Percentiles rank a stretch among this genome's conserved stretches.
phyloP scores from a whole-genome alignment of 2,888 invertebrate genomes.

The Acrocyrtus sp. region DNA sequence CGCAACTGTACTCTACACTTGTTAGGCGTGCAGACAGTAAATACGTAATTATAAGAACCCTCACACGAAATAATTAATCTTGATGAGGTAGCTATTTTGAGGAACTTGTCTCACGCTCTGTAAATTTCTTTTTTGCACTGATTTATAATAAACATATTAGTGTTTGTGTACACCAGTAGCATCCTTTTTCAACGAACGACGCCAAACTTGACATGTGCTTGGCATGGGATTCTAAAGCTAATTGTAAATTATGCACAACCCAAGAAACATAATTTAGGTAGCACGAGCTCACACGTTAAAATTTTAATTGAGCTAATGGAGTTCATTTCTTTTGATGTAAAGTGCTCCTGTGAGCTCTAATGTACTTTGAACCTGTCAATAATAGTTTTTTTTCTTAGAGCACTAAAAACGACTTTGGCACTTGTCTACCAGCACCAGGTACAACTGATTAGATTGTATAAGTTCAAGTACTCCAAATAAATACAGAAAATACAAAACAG shows the following conservation, averaged over 20 bases:
- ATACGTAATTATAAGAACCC: too few relatives aligned
- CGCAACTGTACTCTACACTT: too few relatives aligned
- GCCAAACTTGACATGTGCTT: slow-evolving; percentile 19
- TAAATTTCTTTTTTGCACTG: slow-evolving; percentile 29
- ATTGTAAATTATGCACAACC: not conserved
- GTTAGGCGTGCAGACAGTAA: too few relatives aligned
- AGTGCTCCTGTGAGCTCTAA: too few relatives aligned
- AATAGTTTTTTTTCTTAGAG: too few relatives aligned
- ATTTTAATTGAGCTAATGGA: not conserved
- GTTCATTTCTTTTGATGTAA: too few relatives aligned
- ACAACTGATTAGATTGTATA: too few relatives aligned
- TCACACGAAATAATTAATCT: slow-evolving; percentile 9
- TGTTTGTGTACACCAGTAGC: not conserved
- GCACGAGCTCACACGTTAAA: not conserved
- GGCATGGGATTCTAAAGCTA: slow-evolving; percentile 6
- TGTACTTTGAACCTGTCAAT: too few relatives aligned
- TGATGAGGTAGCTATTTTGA: slow-evolving; percentile 18
- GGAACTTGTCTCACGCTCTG: slow-evolving; percentile 48
- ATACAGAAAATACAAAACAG: too few relatives aligned
- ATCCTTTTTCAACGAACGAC: not conserved
- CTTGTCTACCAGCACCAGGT: too few relatives aligned
- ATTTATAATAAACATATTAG: not conserved
- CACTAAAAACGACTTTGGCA: too few relatives aligned
- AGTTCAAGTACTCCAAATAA: too few relatives aligned
- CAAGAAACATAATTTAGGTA: not conserved